phyloP scores from a whole-genome alignment of 2,888 invertebrate species.

The Nomada flava region DNA sequence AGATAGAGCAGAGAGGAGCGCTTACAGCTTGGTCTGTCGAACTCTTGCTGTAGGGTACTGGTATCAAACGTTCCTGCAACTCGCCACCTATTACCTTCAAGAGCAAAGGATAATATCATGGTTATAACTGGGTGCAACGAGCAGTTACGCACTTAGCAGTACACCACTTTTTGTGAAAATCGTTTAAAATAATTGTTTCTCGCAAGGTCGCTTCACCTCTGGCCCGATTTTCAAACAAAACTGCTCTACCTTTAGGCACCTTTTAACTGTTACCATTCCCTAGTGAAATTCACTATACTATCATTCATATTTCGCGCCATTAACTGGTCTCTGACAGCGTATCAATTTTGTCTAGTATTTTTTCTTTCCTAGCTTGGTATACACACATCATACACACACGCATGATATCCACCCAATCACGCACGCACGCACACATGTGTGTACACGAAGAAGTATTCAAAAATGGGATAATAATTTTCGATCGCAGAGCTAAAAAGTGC shows the following conservation, averaged over 20 bases:
- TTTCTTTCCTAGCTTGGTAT: too few species aligned
- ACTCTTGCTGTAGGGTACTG: conserved; percentile 99
- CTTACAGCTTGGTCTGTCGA: conserved; percentile 99
- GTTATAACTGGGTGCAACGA: conserved; percentile 84
- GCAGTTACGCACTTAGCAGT: conserved; percentile 72
- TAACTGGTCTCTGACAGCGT: too few species aligned
- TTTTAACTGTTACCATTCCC: conserved; percentile 31
- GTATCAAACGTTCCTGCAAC: conserved; percentile 99
- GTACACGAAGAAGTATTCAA: background rate
- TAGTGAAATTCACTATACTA: background rate
- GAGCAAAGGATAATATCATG: conserved; percentile 89
- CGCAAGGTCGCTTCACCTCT: background rate
- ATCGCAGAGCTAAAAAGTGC: conserved; percentile 38
- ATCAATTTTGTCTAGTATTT: too few species aligned
- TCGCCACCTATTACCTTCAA: conserved; percentile 99
- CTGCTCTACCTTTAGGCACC: conserved; percentile 36
- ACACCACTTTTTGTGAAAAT: conserved; percentile 64
- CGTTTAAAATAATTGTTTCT: background rate
- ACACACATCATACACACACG: too few species aligned
- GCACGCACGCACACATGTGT: background rate
- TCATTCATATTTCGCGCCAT: too few species aligned
- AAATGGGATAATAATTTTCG: background rate
- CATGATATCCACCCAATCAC: too few species aligned
- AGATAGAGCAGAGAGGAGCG: conserved; percentile 87
- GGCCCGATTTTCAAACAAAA: conserved; percentile 1